A percentile compares a stretch with the other conserved stretches of the same genome.
These are phyloP conservation scores for Dendrocincla tyrannina DNA, from an alignment of 2,797 vertebrate species.

Conservation along the genomic window DNA sequence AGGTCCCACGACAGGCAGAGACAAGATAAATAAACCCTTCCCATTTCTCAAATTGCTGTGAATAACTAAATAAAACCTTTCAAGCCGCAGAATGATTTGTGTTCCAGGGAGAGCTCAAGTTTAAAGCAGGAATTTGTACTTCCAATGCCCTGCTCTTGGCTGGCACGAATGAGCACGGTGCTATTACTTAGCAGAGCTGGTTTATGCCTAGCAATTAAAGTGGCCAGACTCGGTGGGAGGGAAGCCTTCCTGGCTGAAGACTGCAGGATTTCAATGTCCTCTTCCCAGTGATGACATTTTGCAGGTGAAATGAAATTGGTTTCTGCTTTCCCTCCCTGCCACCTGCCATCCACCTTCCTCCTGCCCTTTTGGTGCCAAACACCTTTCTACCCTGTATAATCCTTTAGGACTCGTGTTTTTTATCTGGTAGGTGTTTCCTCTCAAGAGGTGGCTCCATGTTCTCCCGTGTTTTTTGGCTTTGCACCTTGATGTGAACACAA, in stretches of 20 bases:
- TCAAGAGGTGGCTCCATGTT: background rate
- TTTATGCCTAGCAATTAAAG: background rate
- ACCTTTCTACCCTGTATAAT: background rate
- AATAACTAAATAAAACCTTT: background rate
- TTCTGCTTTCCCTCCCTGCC: background rate
- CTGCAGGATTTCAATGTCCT: background rate
- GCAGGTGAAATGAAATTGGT: background rate
- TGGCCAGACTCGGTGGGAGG: background rate
- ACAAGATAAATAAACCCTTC: background rate
- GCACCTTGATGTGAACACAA: accelerated
- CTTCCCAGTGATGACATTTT: background rate
- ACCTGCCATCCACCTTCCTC: background rate
- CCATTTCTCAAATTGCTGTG: background rate
- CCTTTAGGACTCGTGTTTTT: background rate
- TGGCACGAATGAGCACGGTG: background rate
- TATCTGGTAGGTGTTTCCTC: background rate
- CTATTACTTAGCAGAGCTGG: background rate
- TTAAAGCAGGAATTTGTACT: background rate
- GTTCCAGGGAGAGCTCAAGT: background rate
- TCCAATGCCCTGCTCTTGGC: background rate
- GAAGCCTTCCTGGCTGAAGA: background rate
- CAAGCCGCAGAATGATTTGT: accelerated
- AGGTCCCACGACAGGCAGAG: background rate
- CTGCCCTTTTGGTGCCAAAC: background rate
- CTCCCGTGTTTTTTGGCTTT: background rate